Base-by-base conservation (phyloP, 2,797 vertebrate species). In the Syncerus caffer region DNA sequence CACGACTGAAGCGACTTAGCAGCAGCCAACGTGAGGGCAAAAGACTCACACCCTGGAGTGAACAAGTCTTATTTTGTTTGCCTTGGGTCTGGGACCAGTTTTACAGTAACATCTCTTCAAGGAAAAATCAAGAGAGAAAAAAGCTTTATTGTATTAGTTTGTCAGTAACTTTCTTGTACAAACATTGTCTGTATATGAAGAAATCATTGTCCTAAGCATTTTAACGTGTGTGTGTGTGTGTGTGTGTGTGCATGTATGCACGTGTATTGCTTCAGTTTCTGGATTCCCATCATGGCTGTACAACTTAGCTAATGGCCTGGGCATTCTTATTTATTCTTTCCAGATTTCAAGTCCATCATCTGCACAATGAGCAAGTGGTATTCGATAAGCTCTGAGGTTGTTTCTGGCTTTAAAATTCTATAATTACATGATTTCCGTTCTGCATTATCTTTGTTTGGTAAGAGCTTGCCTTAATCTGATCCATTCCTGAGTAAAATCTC, bases 391-490 rank as follows among this genome's bases (percentile, higher is more conserved):
- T 93, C 89, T 12, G 42, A 95, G 97, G 76, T 96, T 94, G 96
- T 97, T 97, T 97, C 89, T 89, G 97, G 94, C 96, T 97, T 97
- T 97, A 94, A 95, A 93, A 93, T 97, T 97, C 95, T 94, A 96
- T 97, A 96, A 98, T 97, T 97, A 93, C 96, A 90, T 94, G 82
- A 96, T 96, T 97, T 96, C 85, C 90, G 90, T 95, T 87, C 93
- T 23, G 93, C 90, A 95, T 98, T 97, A 97, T 96, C 97, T 98
- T 98, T 98, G 97, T 97, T 97, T 97, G 97, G 94, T 96, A 96
- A 98, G 91, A 97, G 96, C 95, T 98, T 94, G 89, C 62, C 96
- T 97, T 97, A 96, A 98, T 97, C 94, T 94, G 97, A 95, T 96
- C 87, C 50, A 96, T 95, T 97, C 94, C 95, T 93, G 64, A 98